These are phyloP conservation scores for Kuschelorhynchus macadamiae DNA, from an alignment of 2,888 invertebrate genomes.

Conservation along the genomic window DNA sequence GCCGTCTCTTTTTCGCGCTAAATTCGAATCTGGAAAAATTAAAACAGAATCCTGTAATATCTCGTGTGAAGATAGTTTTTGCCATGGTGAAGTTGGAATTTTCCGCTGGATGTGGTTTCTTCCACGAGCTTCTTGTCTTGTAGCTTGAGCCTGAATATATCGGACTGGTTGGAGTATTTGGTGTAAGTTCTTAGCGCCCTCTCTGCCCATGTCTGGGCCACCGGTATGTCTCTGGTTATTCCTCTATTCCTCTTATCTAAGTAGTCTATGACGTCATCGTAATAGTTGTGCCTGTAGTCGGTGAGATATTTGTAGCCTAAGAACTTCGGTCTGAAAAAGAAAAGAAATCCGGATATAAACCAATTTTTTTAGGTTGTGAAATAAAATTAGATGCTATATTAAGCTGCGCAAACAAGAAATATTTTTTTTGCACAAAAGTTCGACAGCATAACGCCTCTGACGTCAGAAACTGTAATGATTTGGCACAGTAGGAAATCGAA, in stretches of 20 bases:
- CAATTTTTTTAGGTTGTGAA: too few relatives aligned
- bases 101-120: constrained; percentile 77
- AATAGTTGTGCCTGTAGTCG: constrained; percentile 89
- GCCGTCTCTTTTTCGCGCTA: too few relatives aligned
- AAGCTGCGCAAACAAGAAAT: too few relatives aligned
- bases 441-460: too few relatives aligned
- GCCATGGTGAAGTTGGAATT: constrained; percentile 81
- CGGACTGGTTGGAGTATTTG: constrained; percentile 63
- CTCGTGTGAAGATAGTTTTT: constrained; percentile 82
- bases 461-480: too few relatives aligned
- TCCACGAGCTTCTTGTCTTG: constrained; percentile 71
- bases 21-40: constrained; percentile 5
- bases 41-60: constrained; percentile 71
- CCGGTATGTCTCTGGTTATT: constrained; percentile 76
- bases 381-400: too few relatives aligned
- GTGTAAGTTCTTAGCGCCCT: constrained; percentile 81
- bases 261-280: constrained; percentile 88
- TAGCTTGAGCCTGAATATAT: constrained; percentile 58
- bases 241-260: constrained; percentile 84
- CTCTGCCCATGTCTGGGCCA: constrained; percentile 90
- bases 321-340: constrained; percentile 78
- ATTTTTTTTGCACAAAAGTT: too few relatives aligned
- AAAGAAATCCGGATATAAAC: background rate
- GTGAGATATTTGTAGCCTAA: constrained; percentile 87
- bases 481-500: too few relatives aligned